Evolutionary conservation across 2,113 vertebrate species (phyloP), one percentile per base, ranked within the genome.

Genomic region (Paraplagusia blochii): DNA sequence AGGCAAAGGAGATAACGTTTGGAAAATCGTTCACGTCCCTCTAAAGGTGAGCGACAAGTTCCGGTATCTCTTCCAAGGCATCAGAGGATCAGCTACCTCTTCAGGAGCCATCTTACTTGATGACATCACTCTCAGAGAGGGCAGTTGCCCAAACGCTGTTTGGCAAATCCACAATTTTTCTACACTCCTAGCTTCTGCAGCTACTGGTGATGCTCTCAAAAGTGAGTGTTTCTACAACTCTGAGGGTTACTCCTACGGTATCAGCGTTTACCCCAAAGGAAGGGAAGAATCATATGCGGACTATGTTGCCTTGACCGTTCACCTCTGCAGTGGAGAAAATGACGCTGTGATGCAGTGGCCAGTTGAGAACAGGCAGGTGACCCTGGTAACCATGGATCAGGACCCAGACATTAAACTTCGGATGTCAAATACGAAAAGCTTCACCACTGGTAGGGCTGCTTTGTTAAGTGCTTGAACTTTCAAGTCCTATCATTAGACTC

Each of bases 271-370:
- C 16, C 94, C 95, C 1, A 85, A 89, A 9, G 80, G 84, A 44
- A 58, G 1, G 36, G 6, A 44, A 0, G 58, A 4, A 2, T 6
- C 0, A 0, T 56, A 57, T n/a, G 1, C 44, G 11, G 72, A 77
- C 45, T 92, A 91, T 18, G 2, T 80, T 3, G 81, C 88, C 0
- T 1, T 96, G 4, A n/a, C 61, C n/a, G 88, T 98, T 54, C 92
- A 96, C 63, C 63, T 97, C 65, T 93, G 85, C 85, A 94, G 93
- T 22, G 92, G 93, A 1, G 91, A 94, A 62, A 92, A 96, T 0
- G 94, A 97, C 2, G 90, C 55, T 2, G 86, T 92, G 11, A 58
- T 97, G 71, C 85, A 97, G 53, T 98, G 95, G 95, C 95, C 95
- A 0, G 93, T 77, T 12, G 42, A 81, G 63, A 92, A 95, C 80